These are phyloP conservation scores for Heteronetta atricapilla DNA, from an alignment of 2,113 vertebrate genomes.

Conservation along the genomic window DNA sequence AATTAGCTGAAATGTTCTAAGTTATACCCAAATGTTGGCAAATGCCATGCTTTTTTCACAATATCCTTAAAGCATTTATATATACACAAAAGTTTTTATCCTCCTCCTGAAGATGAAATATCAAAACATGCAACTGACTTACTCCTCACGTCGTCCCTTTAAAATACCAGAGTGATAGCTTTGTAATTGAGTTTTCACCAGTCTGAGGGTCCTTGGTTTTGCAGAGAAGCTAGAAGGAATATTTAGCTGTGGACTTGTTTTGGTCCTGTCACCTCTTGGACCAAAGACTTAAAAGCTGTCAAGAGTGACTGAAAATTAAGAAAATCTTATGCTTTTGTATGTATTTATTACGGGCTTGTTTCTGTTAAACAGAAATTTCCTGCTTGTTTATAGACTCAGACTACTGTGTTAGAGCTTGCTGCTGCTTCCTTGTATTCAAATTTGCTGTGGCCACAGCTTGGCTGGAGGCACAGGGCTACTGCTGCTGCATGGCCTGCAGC, in stretches of 20 bases:
- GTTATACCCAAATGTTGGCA: not conserved
- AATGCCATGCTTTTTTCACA: not conserved
- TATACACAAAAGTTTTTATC: not conserved
- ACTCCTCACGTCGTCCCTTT: not conserved
- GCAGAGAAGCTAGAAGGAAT: not conserved
- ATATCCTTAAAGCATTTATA: not conserved
- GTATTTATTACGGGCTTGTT: not conserved
- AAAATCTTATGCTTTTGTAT: accelerated
- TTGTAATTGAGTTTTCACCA: not conserved
- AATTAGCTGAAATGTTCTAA: not conserved
- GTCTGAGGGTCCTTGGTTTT: not conserved
- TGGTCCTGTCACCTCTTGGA: not conserved
- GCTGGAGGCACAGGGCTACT: not conserved
- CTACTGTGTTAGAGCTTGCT: not conserved
- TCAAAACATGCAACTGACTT: not conserved
- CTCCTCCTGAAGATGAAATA: not conserved
- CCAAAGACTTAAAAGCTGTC: not conserved
- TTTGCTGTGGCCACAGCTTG: not conserved
- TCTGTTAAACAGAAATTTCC: not conserved
- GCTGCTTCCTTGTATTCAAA: accelerated
- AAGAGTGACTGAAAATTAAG: not conserved
- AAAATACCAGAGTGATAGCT: not conserved
- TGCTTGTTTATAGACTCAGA: not conserved
- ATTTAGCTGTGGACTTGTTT: not conserved
- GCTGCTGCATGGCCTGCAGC: not conserved